Conservation (phyloP, 2,888 invertebrate species). For the Scaptomyza flava region DNA sequence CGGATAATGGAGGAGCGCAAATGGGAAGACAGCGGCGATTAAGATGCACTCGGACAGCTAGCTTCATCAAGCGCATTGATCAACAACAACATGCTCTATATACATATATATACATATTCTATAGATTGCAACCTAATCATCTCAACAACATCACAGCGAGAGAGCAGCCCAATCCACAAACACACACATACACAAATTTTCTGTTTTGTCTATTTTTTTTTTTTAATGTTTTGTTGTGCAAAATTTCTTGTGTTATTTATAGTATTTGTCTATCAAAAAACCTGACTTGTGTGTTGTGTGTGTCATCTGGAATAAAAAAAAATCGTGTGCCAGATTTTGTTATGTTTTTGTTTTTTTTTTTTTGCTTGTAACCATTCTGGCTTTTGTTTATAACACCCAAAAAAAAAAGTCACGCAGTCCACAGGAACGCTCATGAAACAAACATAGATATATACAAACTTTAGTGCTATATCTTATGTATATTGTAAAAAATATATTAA, state of each 20-base stretch:
- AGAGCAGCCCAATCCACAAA: constrained; percentile 25
- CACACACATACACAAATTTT: constrained; percentile 16
- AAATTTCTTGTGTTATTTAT: constrained; percentile 10
- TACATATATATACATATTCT: constrained; percentile 6
- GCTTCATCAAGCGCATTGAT: constrained; percentile 21
- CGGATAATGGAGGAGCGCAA: constrained; percentile 96
- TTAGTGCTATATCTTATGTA: constrained; percentile 49
- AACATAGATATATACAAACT: constrained; percentile 5
- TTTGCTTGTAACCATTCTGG: background rate
- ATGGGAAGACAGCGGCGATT: constrained; percentile 93
- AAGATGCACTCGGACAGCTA: constrained; percentile 79
- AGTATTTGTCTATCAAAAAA: background rate
- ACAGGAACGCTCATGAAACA: background rate
- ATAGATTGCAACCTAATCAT: constrained; percentile 34
- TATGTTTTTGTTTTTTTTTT: background rate
- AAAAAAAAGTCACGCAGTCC: no score
- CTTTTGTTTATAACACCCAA: constrained; percentile 6
- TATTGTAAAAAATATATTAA: constrained; percentile 51
- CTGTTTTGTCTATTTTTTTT: constrained; percentile 3
- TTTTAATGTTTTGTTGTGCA: constrained; percentile 3
- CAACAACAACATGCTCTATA: constrained; percentile 2
- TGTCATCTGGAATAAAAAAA: background rate
- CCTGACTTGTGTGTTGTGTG: constrained; percentile 22
- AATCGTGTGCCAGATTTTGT: constrained; percentile 8
- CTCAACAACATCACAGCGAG: constrained; percentile 47